Conservation (phyloP, 2,113 vertebrate genomes). For the Calidris pygmaea region DNA sequence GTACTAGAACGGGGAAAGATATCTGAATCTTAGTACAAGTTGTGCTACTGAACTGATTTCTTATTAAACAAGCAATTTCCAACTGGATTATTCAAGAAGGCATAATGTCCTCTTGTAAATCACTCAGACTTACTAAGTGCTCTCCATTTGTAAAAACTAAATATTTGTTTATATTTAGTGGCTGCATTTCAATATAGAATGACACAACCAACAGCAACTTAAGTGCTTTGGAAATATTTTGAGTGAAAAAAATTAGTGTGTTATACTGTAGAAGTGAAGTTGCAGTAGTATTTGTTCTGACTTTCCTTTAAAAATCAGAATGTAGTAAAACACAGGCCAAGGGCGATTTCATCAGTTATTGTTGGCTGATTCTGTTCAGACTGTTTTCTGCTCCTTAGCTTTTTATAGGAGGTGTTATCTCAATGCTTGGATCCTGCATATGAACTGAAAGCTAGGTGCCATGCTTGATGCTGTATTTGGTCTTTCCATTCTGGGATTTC, state of each 20-base stretch:
- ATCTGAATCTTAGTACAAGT: background rate
- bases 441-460: conserved; percentile 10
- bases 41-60: background rate
- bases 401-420: conserved; percentile 56
- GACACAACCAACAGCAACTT: background rate
- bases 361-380: background rate
- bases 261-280: background rate
- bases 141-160: conserved; percentile 22
- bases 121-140: conserved; percentile 8
- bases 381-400: conserved; percentile 9
- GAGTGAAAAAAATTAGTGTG: background rate
- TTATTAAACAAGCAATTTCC: conserved; percentile 6
- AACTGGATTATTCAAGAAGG: conserved; percentile 23
- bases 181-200: background rate
- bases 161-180: conserved; percentile 32
- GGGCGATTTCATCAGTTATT: background rate
- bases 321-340: background rate
- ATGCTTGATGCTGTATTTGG: conserved; percentile 2
- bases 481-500: conserved; percentile 10
- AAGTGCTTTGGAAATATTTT: background rate
- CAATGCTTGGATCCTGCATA: background rate
- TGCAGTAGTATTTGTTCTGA: background rate
- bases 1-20: background rate
- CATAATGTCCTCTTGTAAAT: conserved; percentile 2
- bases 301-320: background rate